These are phyloP conservation scores for Neodontobutis hainanensis DNA, from an alignment of 2,113 vertebrate genomes.

Conservation along the genomic window DNA sequence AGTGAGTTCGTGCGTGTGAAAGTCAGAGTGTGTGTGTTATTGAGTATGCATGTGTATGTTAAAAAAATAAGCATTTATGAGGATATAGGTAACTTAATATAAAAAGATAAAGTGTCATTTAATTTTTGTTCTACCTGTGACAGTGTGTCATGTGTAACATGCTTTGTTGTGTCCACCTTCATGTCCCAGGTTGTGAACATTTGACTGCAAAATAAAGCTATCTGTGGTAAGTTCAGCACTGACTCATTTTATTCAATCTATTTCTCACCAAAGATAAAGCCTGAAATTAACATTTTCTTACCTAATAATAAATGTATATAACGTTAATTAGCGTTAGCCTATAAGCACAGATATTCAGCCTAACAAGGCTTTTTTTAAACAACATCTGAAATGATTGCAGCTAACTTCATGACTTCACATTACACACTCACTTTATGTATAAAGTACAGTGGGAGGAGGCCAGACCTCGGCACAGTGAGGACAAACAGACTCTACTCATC, in stretches of 20 bases:
- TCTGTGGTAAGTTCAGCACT: conserved; percentile 45
- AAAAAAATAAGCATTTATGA: conserved; percentile 40
- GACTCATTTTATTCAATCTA: not conserved
- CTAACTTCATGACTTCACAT: too few relatives aligned
- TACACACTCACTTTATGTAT: too few relatives aligned
- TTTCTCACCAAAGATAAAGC: too few relatives aligned
- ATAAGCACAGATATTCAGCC: too few relatives aligned
- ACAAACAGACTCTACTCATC: too few relatives aligned
- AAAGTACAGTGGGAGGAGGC: too few relatives aligned
- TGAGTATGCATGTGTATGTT: conserved; percentile 49
- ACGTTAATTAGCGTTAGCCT: too few relatives aligned
- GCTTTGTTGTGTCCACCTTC: conserved; percentile 57
- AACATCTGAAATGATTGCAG: too few relatives aligned
- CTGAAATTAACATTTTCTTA: too few relatives aligned
- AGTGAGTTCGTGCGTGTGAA: conserved; percentile 19
- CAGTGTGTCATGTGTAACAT: conserved; percentile 53
- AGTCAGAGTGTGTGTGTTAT: conserved; percentile 39
- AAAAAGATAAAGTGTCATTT: conserved; percentile 38
- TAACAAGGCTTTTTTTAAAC: too few relatives aligned
- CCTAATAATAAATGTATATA: too few relatives aligned
- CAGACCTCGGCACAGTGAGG: too few relatives aligned
- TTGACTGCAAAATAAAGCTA: conserved; percentile 72
- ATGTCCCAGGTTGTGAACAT: conserved; percentile 66
- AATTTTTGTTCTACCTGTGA: conserved; percentile 54
- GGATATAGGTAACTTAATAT: conserved; percentile 51